A percentile compares a stretch with the other conserved stretches of the same genome.
Conservation (phyloP, 2,888 invertebrate species). For the Watsonalla cultraria region DNA sequence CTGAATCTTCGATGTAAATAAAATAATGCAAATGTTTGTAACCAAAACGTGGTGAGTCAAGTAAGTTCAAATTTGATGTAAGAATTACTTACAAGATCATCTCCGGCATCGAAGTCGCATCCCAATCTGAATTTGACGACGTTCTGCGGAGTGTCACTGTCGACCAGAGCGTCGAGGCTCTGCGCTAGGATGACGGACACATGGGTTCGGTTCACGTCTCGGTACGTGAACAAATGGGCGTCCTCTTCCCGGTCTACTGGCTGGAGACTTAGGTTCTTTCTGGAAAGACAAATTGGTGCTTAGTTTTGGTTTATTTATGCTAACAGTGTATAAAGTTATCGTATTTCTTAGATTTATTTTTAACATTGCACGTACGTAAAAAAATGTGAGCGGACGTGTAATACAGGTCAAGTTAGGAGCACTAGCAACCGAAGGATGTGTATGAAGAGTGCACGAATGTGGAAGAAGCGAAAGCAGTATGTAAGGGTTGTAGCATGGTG, state of each 20-base stretch:
- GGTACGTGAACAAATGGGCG: slow-evolving; percentile 84
- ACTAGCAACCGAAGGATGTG: too few relatives aligned
- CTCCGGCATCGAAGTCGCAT: slow-evolving; percentile 84
- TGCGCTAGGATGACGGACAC: slow-evolving; percentile 87
- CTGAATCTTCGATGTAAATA: background rate
- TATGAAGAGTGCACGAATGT: too few relatives aligned
- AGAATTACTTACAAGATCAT: slow-evolving; percentile 76
- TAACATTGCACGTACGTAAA: too few relatives aligned
- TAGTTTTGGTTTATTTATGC: background rate
- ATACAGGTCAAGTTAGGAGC: too few relatives aligned
- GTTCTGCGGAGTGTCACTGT: slow-evolving; percentile 88
- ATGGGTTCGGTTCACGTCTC: slow-evolving; percentile 86
- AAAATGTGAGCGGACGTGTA: too few relatives aligned
- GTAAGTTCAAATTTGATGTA: background rate
- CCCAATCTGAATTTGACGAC: slow-evolving; percentile 89
- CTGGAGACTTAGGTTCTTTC: slow-evolving; percentile 83
- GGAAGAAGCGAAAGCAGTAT: too few relatives aligned
- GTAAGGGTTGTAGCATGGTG: too few relatives aligned
- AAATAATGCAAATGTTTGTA: background rate
- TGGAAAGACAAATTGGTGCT: slow-evolving; percentile 28
- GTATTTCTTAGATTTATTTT: too few relatives aligned
- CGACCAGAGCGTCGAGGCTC: slow-evolving; percentile 88
- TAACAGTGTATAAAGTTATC: too few relatives aligned
- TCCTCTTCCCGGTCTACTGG: slow-evolving; percentile 86
- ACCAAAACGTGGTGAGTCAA: background rate